These are phyloP conservation scores for Melanostoma mellinum DNA, from an alignment of 2,888 invertebrate genomes.

Conservation along the genomic window DNA sequence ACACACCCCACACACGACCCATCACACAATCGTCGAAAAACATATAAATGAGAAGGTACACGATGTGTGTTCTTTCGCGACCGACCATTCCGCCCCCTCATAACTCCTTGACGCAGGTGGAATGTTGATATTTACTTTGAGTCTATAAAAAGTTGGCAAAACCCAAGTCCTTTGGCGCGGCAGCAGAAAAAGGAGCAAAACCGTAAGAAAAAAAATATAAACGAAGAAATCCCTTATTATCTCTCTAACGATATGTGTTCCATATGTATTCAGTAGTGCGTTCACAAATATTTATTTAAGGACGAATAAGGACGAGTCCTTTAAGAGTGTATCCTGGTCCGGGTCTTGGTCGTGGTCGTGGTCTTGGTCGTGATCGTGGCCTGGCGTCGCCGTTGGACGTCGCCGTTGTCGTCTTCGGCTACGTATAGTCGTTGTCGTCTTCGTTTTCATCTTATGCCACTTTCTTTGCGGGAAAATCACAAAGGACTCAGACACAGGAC, in stretches of 20 bases:
- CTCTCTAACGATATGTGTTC: slow-evolving; percentile 72
- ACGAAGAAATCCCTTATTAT: slow-evolving; percentile 73
- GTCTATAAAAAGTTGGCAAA: slow-evolving; percentile 72
- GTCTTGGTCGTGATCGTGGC: not conserved
- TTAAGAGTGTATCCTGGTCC: slow-evolving; percentile 38
- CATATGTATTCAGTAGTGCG: slow-evolving; percentile 71
- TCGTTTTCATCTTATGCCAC: slow-evolving; percentile 16
- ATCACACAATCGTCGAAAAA: slow-evolving; percentile 43
- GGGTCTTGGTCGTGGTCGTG: slow-evolving; percentile 3
- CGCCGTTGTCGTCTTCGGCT: not conserved
- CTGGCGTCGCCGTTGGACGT: slow-evolving; percentile 53
- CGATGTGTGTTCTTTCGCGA: slow-evolving; percentile 52
- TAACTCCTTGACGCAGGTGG: slow-evolving; percentile 72
- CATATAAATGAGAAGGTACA: slow-evolving; percentile 49
- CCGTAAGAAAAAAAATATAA: slow-evolving; percentile 50
- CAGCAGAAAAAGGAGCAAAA: slow-evolving; percentile 45
- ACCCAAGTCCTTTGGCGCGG: slow-evolving; percentile 51
- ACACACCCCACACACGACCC: slow-evolving; percentile 1
- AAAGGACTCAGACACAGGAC: slow-evolving; percentile 71
- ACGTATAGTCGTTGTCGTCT: not conserved
- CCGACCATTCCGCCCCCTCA: slow-evolving; percentile 54
- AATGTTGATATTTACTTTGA: slow-evolving; percentile 73
- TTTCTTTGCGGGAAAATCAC: slow-evolving; percentile 66
- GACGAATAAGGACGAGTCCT: slow-evolving; percentile 65
- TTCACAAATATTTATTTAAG: slow-evolving; percentile 73